Evolutionary conservation across 2,113 vertebrate species (phyloP).

Genomic region (Toxostoma redivivum): DNA sequence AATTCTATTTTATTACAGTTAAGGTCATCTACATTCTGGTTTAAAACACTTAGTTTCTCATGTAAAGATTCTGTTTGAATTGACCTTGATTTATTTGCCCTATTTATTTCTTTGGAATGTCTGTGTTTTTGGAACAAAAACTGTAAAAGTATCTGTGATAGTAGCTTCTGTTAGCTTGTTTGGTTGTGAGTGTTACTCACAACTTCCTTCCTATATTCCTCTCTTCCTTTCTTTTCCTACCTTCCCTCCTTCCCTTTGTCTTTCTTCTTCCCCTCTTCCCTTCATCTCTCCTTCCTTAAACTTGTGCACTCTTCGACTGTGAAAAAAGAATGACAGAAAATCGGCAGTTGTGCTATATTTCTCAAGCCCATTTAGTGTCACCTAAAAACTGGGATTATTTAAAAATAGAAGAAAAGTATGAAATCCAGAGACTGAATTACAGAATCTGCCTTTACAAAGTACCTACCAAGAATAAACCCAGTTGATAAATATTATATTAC

Average conservation of each 20-base stretch:
- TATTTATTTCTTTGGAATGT: not conserved
- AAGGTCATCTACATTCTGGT: not conserved
- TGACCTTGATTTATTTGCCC: not conserved
- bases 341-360: not conserved
- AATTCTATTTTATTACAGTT: not conserved
- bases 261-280: not conserved
- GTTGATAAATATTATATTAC: not conserved
- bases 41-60: not conserved
- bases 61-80: not conserved
- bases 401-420: not conserved
- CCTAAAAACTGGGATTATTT: not conserved
- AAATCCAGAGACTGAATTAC: not conserved
- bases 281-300: not conserved
- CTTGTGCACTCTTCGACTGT: not conserved
- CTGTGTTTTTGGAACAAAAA: not conserved
- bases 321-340: not conserved
- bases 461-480: not conserved
- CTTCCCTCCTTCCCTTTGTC: not conserved
- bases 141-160: not conserved
- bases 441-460: not conserved
- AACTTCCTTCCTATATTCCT: not conserved
- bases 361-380: not conserved
- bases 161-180: not conserved
- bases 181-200: not conserved
- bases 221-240: not conserved